phyloP scores from a whole-genome alignment of 1,140 invertebrate genomes.

The Drosophila arawakana region DNA sequence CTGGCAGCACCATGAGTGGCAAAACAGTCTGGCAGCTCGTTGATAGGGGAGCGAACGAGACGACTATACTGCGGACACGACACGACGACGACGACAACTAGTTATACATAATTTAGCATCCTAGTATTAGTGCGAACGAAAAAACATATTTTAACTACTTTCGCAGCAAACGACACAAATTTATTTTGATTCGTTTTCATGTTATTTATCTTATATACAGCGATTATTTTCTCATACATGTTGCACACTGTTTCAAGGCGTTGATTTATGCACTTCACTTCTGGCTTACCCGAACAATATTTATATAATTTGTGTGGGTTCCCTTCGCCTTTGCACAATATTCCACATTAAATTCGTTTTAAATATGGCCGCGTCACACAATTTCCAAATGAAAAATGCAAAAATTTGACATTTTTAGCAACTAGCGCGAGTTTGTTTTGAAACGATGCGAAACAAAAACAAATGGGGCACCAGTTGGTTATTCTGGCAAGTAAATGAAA shows the following conservation, averaged over 20 bases:
- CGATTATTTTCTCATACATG: slow-evolving; percentile 42
- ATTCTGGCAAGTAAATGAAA: slow-evolving; percentile 72
- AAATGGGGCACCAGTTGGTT: slow-evolving; percentile 72
- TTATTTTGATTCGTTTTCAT: slow-evolving; percentile 37
- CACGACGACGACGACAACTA: slow-evolving; percentile 54
- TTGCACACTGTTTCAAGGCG: slow-evolving; percentile 34
- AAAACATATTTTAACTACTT: slow-evolving; percentile 70
- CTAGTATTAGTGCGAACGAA: slow-evolving; percentile 72
- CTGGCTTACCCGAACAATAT: slow-evolving; percentile 55
- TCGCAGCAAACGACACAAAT: slow-evolving; percentile 62
- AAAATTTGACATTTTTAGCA: slow-evolving; percentile 65
- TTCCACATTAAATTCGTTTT: slow-evolving; percentile 63
- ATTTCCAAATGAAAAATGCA: slow-evolving; percentile 43
- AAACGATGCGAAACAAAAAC: slow-evolving; percentile 60
- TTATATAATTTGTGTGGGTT: slow-evolving; percentile 70
- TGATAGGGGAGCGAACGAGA: slow-evolving; percentile 48
- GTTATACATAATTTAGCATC: slow-evolving; percentile 73
- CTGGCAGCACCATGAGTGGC: slow-evolving; percentile 27
- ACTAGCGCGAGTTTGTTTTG: slow-evolving; percentile 51
- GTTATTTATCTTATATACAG: background rate
- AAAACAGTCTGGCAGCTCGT: slow-evolving; percentile 30
- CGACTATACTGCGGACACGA: slow-evolving; percentile 42
- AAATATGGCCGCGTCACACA: slow-evolving; percentile 80
- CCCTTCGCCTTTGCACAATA: slow-evolving; percentile 39
- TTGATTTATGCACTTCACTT: background rate